Evolutionary conservation across 2,113 vertebrate species (phyloP).

Genomic region (Pandion haliaetus): DNA sequence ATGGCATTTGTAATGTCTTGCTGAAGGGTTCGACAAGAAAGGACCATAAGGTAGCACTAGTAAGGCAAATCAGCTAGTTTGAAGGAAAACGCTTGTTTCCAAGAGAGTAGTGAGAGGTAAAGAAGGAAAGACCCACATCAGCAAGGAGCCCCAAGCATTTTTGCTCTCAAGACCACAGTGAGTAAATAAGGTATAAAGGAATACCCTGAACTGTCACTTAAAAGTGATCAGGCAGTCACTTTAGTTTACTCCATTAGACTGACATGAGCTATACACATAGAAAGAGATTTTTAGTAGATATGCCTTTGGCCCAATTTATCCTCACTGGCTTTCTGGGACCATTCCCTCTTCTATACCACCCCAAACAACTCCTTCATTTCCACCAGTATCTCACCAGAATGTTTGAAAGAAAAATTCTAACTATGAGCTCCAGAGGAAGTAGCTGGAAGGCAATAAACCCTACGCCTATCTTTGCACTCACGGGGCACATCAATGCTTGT

Average conservation of each 20-base stretch:
- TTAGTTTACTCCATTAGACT: background rate
- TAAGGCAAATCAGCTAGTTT: background rate
- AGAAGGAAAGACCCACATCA: background rate
- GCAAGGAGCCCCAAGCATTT: background rate
- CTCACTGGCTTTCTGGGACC: background rate
- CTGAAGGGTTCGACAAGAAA: background rate
- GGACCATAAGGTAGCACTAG: background rate
- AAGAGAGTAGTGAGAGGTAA: background rate
- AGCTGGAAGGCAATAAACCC: background rate
- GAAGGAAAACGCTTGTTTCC: background rate
- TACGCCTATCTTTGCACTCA: background rate
- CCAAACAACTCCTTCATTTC: background rate
- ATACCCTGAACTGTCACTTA: background rate
- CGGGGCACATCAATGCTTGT: accelerated
- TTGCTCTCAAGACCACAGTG: background rate
- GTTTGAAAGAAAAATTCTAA: background rate
- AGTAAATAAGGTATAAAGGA: background rate
- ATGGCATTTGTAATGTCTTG: background rate
- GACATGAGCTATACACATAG: background rate
- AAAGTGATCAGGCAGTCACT: background rate
- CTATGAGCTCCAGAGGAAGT: background rate
- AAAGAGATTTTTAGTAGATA: background rate
- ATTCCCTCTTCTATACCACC: background rate
- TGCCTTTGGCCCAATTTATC: background rate
- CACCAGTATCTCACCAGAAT: background rate